Evolutionary conservation across 2,888 invertebrate species (phyloP).

Genomic region (Prostheceraeus crozeri): DNA sequence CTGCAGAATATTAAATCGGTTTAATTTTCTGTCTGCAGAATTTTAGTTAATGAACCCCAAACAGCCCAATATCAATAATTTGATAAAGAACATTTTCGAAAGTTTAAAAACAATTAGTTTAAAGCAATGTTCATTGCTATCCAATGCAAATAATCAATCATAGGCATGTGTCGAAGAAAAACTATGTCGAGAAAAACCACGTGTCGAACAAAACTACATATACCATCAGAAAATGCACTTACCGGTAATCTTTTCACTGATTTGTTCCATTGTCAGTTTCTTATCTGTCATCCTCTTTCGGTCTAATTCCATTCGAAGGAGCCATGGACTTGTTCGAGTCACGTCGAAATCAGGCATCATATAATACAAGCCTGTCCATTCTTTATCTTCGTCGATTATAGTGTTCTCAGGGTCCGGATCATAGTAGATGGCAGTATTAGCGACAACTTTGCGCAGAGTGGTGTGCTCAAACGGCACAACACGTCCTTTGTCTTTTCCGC

Average conservation of each 20-base stretch:
- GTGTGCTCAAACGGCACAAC: slow-evolving; percentile 94
- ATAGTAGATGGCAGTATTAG: slow-evolving; percentile 93
- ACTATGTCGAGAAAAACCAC: too few relatives aligned
- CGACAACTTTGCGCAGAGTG: slow-evolving; percentile 85
- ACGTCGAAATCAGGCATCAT: slow-evolving; percentile 99
- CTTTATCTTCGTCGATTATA: slow-evolving; percentile 95
- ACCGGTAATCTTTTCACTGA: slow-evolving; percentile 88
- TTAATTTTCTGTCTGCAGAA: too few relatives aligned
- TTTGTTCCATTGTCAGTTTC: slow-evolving; percentile 98
- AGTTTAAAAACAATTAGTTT: too few relatives aligned
- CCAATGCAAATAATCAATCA: too few relatives aligned
- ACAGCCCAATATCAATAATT: too few relatives aligned
- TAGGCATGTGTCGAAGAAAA: too few relatives aligned
- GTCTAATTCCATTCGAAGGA: slow-evolving; percentile 91
- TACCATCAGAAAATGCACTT: too few relatives aligned
- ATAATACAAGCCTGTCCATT: slow-evolving; percentile 97
- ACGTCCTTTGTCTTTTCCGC: slow-evolving; percentile 99
- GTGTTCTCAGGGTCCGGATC: slow-evolving; percentile 98
- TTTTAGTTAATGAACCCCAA: too few relatives aligned
- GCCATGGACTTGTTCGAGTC: slow-evolving; percentile 91
- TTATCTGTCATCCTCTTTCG: slow-evolving; percentile 98
- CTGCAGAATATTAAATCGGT: too few relatives aligned
- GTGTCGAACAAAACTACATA: too few relatives aligned
- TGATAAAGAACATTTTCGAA: too few relatives aligned
- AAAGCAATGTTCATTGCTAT: too few relatives aligned